These are phyloP conservation scores for Pocillopora damicornis DNA, from an alignment of 64 coral and sea anemone genomes.

Conservation along the genomic window DNA sequence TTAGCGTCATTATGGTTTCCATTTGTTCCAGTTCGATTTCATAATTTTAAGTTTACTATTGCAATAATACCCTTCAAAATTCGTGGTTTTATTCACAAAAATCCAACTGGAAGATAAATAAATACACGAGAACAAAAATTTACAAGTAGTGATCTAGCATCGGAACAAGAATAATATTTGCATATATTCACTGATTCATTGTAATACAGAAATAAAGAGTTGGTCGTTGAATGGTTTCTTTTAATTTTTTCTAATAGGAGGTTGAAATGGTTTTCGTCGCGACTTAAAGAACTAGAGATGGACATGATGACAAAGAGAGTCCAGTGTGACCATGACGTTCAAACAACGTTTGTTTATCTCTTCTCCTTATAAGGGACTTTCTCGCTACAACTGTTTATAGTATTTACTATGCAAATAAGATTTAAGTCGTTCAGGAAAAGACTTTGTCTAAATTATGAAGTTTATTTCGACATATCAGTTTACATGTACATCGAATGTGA, in stretches of 20 bases:
- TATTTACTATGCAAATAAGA: slow-evolving; percentile 25
- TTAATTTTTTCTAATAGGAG: background rate
- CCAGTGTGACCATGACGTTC: background rate
- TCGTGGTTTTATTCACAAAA: no score
- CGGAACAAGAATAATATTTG: no score
- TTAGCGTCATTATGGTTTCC: background rate
- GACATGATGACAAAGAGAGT: background rate
- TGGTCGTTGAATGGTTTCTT: background rate
- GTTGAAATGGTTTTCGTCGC: background rate
- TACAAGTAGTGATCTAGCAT: no score
- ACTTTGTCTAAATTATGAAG: slow-evolving; percentile 13
- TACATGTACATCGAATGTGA: background rate
- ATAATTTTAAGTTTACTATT: background rate
- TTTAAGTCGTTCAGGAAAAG: background rate
- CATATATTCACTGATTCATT: no score
- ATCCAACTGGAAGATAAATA: no score
- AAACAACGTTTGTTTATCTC: background rate
- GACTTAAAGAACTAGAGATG: background rate
- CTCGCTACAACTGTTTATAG: background rate
- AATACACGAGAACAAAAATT: no score
- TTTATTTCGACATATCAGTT: slow-evolving; percentile 30
- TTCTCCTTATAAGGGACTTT: background rate
- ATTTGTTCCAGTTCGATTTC: background rate
- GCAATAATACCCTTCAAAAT: no score
- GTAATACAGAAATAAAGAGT: background rate